These are phyloP conservation scores for Pyrgilauda ruficollis DNA, from an alignment of 2,113 vertebrate species.

Conservation along the genomic window DNA sequence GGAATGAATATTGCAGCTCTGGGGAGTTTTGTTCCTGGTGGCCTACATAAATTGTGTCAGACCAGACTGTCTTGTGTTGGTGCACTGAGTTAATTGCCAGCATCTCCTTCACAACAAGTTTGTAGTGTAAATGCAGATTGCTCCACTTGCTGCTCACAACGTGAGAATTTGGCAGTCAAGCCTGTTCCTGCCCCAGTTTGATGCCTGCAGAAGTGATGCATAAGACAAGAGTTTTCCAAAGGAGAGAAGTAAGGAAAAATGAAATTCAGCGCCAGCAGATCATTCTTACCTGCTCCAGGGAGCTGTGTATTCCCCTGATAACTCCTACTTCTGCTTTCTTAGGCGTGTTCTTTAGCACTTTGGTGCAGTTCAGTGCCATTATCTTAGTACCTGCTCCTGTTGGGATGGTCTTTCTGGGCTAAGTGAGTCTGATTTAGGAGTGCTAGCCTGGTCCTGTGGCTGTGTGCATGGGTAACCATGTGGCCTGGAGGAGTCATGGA, in stretches of 20 bases:
- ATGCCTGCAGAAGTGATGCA: neutral
- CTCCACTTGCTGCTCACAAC: neutral
- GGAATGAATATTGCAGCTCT: neutral
- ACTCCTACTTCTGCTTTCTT: neutral
- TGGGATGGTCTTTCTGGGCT: neutral
- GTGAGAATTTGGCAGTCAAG: neutral
- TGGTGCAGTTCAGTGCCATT: neutral
- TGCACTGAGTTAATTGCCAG: neutral
- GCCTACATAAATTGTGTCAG: neutral
- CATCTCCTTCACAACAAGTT: neutral
- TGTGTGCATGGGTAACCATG: neutral
- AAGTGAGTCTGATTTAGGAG: neutral
- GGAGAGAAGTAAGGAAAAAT: neutral
- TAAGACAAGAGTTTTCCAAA: neutral
- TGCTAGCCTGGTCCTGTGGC: neutral
- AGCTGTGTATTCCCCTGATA: neutral
- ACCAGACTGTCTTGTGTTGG: neutral
- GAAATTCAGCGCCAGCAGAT: neutral
- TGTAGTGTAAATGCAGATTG: neutral
- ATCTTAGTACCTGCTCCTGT: neutral
- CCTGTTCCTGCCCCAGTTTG: neutral
- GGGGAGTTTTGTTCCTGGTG: neutral
- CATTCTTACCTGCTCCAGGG: neutral
- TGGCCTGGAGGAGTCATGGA: neutral
- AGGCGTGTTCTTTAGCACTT: neutral